Conservation (phyloP, 2,797 vertebrate genomes). For the Emydoidea blandingii region DNA sequence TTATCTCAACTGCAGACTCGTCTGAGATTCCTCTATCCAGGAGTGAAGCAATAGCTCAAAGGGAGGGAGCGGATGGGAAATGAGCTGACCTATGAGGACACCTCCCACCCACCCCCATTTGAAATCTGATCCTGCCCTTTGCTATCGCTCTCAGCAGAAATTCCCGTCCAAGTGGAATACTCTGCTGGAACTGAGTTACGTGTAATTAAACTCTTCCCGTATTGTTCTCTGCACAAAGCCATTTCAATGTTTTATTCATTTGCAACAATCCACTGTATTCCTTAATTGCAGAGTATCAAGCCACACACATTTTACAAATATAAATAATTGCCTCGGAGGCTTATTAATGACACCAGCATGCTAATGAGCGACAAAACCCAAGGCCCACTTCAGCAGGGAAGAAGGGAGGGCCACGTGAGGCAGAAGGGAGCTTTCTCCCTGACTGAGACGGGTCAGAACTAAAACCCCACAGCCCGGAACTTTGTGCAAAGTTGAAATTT, state of each 20-base stretch:
- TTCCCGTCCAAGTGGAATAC: not conserved
- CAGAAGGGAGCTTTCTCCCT: rapidly evolving
- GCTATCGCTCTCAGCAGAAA: not conserved
- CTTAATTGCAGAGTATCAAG: conserved; percentile 15
- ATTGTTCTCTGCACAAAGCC: not conserved
- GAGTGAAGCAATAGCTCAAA: not conserved
- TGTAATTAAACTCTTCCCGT: rapidly evolving
- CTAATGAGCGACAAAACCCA: rapidly evolving
- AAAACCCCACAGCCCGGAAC: not conserved
- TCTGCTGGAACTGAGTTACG: not conserved
- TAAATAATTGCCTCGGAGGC: conserved; percentile 10
- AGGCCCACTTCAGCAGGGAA: not conserved
- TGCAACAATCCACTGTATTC: not conserved
- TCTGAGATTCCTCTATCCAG: not conserved
- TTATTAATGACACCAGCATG: not conserved
- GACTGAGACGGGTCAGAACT: not conserved
- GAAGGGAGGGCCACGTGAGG: not conserved
- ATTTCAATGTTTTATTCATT: not conserved
- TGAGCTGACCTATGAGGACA: not conserved
- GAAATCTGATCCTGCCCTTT: not conserved
- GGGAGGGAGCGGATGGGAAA: not conserved
- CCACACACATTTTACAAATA: not conserved
- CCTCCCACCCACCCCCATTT: not conserved
- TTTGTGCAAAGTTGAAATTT: not conserved
- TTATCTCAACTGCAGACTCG: not conserved